Base-by-base conservation (phyloP, 2,113 vertebrate species). In the Machaerirhynchus nigripectus region DNA sequence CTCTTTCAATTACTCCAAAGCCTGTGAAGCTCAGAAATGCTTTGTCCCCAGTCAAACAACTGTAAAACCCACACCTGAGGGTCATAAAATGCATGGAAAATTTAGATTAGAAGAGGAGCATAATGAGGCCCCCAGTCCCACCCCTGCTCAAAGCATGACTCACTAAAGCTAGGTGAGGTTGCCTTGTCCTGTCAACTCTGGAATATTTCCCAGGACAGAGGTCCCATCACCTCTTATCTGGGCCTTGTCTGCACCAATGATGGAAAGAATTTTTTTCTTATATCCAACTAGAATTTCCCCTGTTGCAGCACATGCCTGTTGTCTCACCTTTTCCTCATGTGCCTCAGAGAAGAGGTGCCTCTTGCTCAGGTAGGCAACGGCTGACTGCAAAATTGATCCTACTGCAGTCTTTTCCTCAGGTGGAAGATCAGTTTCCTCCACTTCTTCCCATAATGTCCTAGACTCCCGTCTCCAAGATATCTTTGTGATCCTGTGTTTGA, bases 401-500 rank as follows among this genome's bases (percentile, higher is more conserved):
- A 14, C 11, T 40, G 57, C 23, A 71, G 40, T 23, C 33, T 55
- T 83, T 65, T 78, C 40, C 23, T 79, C 31, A 55, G 35, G 35
- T 12, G 76, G 53, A 56, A 52, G 40, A 37, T 18, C 18, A 11
- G 6, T 67, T 74, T 46, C 30, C 7, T 87, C 18, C 20, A 17
- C 24, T 82, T 93, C 31, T 78, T 69, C 26, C 52, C 6, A 11
- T 14, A 17, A n/a, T 37, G 15, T 40, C 26, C 60, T 35, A 13
- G 35, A 46, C 7, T 67, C 10, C 10, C 1, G 2, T 49, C 15
- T 6, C 20, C 0, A 2, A 26, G 20, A n/a, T 8, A 35, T 35
- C 39, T 71, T 59, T 39, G 21, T 78, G 47, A 57, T 42, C 65
- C 56, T 35, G 10, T 46, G 56, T 49, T 87, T 27, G 47, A 90